Evolutionary conservation across 1,140 invertebrate genomes (phyloP).

Genomic region (Neodiprion lecontei): DNA sequence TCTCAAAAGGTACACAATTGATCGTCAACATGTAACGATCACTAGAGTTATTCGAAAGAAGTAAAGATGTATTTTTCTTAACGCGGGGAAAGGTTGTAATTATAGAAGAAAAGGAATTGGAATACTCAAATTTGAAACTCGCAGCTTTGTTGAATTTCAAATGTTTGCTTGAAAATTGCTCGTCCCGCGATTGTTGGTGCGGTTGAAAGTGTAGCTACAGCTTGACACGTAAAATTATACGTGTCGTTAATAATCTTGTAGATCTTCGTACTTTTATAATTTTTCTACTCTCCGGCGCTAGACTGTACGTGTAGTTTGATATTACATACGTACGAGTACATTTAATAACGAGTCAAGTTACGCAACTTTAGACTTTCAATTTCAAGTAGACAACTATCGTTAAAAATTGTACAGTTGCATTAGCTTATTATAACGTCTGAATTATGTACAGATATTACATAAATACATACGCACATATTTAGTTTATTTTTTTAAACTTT

Average conservation of each 20-base stretch:
- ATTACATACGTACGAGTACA: neutral
- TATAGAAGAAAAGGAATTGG: too few species aligned
- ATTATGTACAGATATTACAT: neutral
- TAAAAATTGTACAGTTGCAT: too few species aligned
- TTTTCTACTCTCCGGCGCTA: constrained; percentile 50
- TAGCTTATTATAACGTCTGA: neutral
- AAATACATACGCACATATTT: too few species aligned
- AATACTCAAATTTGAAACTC: too few species aligned
- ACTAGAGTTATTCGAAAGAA: too few species aligned
- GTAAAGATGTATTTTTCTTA: too few species aligned
- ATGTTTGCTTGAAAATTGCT: too few species aligned
- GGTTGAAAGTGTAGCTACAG: neutral
- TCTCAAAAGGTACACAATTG: too few species aligned
- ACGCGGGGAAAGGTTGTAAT: too few species aligned
- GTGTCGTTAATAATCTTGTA: constrained; percentile 20
- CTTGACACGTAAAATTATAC: neutral
- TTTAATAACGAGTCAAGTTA: neutral
- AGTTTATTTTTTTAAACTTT: neutral
- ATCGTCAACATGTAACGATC: too few species aligned
- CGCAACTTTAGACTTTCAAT: neutral
- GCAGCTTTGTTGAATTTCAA: too few species aligned
- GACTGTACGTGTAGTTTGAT: neutral
- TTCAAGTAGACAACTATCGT: neutral
- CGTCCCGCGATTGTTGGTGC: too few species aligned
- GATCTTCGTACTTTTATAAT: constrained; percentile 54